Conservation (phyloP, 2,888 invertebrate genomes). For the Sesia apiformis region DNA sequence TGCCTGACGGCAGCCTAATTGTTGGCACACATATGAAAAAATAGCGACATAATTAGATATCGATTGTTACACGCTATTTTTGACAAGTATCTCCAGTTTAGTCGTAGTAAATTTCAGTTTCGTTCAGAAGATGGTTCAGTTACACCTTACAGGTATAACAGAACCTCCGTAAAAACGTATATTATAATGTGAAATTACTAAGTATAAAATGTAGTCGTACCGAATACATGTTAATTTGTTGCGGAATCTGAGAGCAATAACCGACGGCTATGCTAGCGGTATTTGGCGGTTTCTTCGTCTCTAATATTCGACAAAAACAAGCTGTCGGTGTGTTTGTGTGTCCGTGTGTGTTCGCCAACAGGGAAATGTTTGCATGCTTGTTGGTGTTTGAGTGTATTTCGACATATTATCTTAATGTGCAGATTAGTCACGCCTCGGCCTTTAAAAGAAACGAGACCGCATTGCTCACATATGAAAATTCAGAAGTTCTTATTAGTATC, state of each 20-base stretch:
- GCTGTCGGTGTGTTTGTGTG: conserved; percentile 32
- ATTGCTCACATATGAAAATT: conserved; percentile 13
- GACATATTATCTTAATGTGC: conserved; percentile 52
- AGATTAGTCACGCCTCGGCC: conserved; percentile 53
- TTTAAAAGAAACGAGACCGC: conserved; percentile 28
- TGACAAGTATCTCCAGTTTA: no score
- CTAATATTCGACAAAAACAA: conserved; percentile 68
- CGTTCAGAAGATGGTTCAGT: no score
- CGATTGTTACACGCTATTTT: no score
- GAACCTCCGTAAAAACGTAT: neutral
- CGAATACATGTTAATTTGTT: conserved; percentile 75
- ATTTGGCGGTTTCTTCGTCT: conserved; percentile 66
- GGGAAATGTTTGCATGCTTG: conserved; percentile 33
- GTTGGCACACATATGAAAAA: neutral
- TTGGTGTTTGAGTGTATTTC: conserved; percentile 46
- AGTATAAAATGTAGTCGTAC: conserved; percentile 67
- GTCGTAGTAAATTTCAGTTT: no score
- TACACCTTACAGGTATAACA: no score
- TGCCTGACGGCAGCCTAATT: neutral
- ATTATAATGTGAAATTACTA: conserved; percentile 43
- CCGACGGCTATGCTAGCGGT: conserved; percentile 66
- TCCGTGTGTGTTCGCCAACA: conserved; percentile 14
- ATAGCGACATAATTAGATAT: neutral
- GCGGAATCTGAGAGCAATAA: conserved; percentile 74
- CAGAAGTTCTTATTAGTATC: no score